Conservation (phyloP, 2,888 invertebrate species). For the Lypha dubia region DNA sequence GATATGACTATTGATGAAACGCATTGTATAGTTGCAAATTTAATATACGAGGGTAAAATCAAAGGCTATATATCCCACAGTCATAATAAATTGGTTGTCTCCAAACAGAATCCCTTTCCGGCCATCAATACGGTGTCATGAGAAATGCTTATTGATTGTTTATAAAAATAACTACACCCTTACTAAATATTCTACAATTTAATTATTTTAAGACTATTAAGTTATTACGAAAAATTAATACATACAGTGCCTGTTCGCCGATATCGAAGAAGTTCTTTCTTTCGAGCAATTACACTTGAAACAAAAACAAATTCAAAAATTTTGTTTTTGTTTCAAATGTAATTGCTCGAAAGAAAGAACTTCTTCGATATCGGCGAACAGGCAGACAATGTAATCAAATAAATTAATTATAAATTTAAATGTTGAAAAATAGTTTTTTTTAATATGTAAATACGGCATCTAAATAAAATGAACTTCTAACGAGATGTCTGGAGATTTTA, state of each 20-base stretch:
- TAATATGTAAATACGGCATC: too few species aligned
- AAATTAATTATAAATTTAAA: background rate
- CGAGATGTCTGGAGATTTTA: too few species aligned
- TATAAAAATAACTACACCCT: constrained; percentile 16
- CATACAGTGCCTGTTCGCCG: too few species aligned
- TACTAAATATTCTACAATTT: background rate
- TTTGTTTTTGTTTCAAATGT: too few species aligned
- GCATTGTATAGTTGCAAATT: constrained; percentile 97
- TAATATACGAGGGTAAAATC: constrained; percentile 98
- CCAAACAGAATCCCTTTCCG: constrained; percentile 98
- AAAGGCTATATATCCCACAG: constrained; percentile 99
- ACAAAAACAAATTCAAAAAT: too few species aligned
- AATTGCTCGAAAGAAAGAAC: too few species aligned
- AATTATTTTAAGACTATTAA: constrained; percentile 24
- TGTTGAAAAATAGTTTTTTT: too few species aligned
- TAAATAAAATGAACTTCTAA: too few species aligned
- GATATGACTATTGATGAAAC: constrained; percentile 97
- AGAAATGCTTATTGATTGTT: constrained; percentile 67
- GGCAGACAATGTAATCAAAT: background rate
- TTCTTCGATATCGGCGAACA: too few species aligned
- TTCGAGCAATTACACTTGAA: too few species aligned
- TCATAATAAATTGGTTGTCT: constrained; percentile 98
- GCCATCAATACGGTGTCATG: constrained; percentile 87
- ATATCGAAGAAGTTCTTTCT: too few species aligned
- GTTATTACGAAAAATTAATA: constrained; percentile 10